Base-by-base conservation (phyloP, 1,140 invertebrate genomes). In the Conopomorpha cramerella region DNA sequence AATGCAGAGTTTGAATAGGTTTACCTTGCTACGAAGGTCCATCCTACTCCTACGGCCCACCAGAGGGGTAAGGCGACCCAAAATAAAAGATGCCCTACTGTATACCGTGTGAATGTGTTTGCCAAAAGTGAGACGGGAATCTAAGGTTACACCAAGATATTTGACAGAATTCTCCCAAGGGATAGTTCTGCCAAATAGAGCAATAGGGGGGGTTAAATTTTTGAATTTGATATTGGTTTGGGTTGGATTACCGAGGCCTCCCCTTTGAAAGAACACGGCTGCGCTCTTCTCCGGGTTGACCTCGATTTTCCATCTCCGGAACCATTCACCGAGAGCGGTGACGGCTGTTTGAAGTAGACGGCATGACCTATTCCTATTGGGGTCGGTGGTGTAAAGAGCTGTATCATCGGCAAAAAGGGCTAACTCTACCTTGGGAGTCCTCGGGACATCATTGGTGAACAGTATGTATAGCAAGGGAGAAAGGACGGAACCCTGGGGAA, bases 341-440 rank as follows among this genome's bases (percentile, higher is more conserved):
- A 43, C 34, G 11, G 48, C 42, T 11, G 36, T 36, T 43, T 55
- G 39, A 13, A 54, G 26, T 11, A 26, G 36, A 16, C 31, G 29
- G 8, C 39, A 12, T 10, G 43, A 32, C n/a, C 7, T 10, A 12
- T 13, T 11, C 8, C 26, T n/a, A 18, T 23, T 43, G 17, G 34
- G 3, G 10, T 33, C n/a, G 1, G 8, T 26, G 1, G 39, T 29
- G 3, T 47, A 23, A 1, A 52, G 16, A 0, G 46, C 51, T 7
- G 51, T 55, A 30, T 58, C 57, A 23, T 60, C 51, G 11, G 47
- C 56, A 17, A 40, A 54, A 0, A 39, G 25, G 1, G 51, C 51
- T 0, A 48, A 18, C 0, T 33, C 18, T 8, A 38, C 37, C 1
- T 31, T 15, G n/a, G 2, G 4, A 8, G 10, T 6, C n/a, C 17